phyloP scores from a whole-genome alignment of 2,888 invertebrate genomes.

The Tetragnatha montana region DNA sequence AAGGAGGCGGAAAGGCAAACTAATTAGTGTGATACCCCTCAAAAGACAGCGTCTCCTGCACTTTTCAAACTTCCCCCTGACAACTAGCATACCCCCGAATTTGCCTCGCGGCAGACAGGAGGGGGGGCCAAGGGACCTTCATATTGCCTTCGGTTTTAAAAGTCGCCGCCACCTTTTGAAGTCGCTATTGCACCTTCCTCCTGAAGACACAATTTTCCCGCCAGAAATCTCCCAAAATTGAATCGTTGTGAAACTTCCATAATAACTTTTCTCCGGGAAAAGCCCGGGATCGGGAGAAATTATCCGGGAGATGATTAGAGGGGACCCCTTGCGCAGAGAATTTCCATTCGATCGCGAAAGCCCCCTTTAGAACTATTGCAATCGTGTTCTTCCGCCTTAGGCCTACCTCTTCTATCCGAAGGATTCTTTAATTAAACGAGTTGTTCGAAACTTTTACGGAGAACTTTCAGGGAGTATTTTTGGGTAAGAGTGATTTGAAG shows the following conservation, averaged over 20 bases:
- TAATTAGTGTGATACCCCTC: too few relatives aligned
- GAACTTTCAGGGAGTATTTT: constrained; percentile 24
- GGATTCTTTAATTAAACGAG: constrained; percentile 41
- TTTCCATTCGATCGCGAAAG: constrained; percentile 19
- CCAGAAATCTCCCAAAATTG: constrained; percentile 28
- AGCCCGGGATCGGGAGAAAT: constrained; percentile 25
- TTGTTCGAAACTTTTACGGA: constrained; percentile 7
- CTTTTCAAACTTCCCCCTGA: too few relatives aligned
- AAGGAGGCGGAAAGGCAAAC: too few relatives aligned
- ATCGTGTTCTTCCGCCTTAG: constrained; percentile 9
- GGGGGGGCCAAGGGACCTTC: background rate
- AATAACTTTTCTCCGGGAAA: constrained; percentile 36
- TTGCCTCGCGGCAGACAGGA: constrained; percentile 4
- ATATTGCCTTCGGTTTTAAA: constrained; percentile 16
- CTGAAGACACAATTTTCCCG: background rate
- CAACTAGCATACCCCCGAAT: too few relatives aligned
- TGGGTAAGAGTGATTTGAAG: background rate
- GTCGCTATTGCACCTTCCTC: constrained; percentile 15
- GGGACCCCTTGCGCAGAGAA: constrained; percentile 23
- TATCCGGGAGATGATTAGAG: constrained; percentile 49
- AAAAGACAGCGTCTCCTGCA: too few relatives aligned
- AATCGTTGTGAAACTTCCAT: constrained; percentile 51
- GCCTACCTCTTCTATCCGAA: constrained; percentile 2
- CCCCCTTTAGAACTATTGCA: background rate
- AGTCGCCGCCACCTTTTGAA: constrained; percentile 16